Evolutionary conservation across 2,888 invertebrate species (phyloP), one percentile per base, ranked within the genome.

Genomic region (Drosophila meridionalis): DNA sequence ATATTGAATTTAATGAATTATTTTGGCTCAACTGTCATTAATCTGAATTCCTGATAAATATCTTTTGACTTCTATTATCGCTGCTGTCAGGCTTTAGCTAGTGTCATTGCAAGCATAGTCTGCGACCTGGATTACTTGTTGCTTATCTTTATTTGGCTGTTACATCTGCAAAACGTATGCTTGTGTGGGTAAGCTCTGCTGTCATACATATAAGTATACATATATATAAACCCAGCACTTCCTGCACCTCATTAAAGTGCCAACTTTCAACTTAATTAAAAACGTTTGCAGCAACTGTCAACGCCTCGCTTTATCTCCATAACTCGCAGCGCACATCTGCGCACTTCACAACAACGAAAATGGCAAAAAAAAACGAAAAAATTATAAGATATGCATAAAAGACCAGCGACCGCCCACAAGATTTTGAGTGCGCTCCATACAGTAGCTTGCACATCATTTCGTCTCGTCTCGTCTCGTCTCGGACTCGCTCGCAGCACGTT

Each of bases 361-460:
- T 38, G 52, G 47, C 58, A 63, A 64, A 12, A 48, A 20, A 32
- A 47, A 62, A 45, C 38, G 4, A 38, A 11, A 40, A 14, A 14
- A 14, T 6, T 40, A 62, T 68, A 61, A 76, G 68, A 83, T 78
- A 71, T 74, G 80, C 82, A 87, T 76, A 75, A 85, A 82, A 78
- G 83, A 79, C 71, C 68, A 80, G 87, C 90, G 87, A 90, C 87
- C 91, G 91, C 91, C 91, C 91, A 91, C 91, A 87, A 87, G 64
- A 83, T 76, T 83, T 62, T 68, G 69, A 73, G 69, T 63, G 75
- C 52, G 63, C 65, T 62, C 42, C 69, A 69, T 52, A 88, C 85
- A 66, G 81, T 76, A 78, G 85, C 82, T 63, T 52, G 55, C 85
- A 80, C 86, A 83, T 70, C 56, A 53, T 69, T 45, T 58, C 89